Conservation (phyloP, 2,113 vertebrate genomes). For the Falcunculus frontatus region DNA sequence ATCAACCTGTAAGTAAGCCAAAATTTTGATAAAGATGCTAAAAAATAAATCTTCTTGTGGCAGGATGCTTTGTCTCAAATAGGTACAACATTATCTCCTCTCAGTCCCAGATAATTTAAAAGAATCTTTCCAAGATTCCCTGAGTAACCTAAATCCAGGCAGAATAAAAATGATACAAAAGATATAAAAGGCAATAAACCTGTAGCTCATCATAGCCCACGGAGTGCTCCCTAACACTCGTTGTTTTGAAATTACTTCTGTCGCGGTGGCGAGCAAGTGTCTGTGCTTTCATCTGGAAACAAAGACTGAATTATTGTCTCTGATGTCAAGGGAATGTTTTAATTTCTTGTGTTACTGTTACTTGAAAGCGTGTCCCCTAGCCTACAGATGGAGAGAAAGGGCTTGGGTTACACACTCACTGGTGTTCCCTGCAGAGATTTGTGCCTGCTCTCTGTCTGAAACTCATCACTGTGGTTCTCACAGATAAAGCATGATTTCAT, state of each 20-base stretch:
- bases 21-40: background rate
- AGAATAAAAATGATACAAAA: background rate
- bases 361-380: background rate
- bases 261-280: accelerated
- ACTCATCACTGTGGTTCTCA: background rate
- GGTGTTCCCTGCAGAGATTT: accelerated
- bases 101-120: background rate
- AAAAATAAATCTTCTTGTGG: background rate
- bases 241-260: background rate
- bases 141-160: background rate
- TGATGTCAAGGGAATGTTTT: background rate
- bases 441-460: background rate
- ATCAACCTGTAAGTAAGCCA: background rate
- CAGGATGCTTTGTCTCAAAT: background rate
- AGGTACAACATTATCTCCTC: background rate
- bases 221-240: background rate
- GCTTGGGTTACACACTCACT: background rate
- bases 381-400: background rate
- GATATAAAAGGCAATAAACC: background rate
- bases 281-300: background rate
- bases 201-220: accelerated
- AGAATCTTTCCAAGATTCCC: background rate
- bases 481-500: background rate
- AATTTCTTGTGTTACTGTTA: background rate
- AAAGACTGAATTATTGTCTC: background rate